Base-by-base conservation (phyloP, 2,888 invertebrate species). In the Trichogramma dendrolimi region DNA sequence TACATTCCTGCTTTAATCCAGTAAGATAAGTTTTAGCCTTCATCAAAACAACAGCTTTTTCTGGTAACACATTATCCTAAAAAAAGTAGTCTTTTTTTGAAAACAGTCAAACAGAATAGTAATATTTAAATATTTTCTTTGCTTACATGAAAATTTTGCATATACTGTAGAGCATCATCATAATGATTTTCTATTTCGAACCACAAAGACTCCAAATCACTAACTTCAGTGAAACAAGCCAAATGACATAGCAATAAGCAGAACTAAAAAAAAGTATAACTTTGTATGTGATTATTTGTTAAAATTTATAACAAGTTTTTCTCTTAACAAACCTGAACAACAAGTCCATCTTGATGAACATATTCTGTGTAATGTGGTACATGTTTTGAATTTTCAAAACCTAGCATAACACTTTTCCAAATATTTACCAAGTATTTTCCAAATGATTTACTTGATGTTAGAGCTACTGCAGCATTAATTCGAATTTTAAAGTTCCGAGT, bases 401-500 rank as follows among this genome's bases (percentile, higher is more conserved):
- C 92, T 14, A 83, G 82, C 57, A 93, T 79, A 3, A 93, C 76
- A 3, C 87, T 85, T 4, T 83, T 81, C 92, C 94, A 95, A 38
- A 90, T 81, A 11, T 71, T 68, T 0, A 81, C 74, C 71, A 84
- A 88, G 67, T 86, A 83, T 4, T 77, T 77, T 0, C 87, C 91
- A 71, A 90, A 92, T 1, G 79, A 77, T 46, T 76, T 73, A n/a
- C 87, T 85, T 62, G 84, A 85, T 8, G 84, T 85, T 63, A 95
- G 76, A 0, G 94, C 92, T 61, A 85, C 82, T 1, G 91, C 89
- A 4, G 94, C 94, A 79, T 91, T 94, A 63, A 92, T 93, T 42
- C 94, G 87, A 5, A 95, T 95, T 83, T 95, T 95, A 69, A 94
- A 90, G 77, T 94, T 94, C 61, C 86, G 85, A 76, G 90, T 91